Evolutionary conservation across 2,797 vertebrate genomes (phyloP).

Genomic region (Sparus aurata): DNA sequence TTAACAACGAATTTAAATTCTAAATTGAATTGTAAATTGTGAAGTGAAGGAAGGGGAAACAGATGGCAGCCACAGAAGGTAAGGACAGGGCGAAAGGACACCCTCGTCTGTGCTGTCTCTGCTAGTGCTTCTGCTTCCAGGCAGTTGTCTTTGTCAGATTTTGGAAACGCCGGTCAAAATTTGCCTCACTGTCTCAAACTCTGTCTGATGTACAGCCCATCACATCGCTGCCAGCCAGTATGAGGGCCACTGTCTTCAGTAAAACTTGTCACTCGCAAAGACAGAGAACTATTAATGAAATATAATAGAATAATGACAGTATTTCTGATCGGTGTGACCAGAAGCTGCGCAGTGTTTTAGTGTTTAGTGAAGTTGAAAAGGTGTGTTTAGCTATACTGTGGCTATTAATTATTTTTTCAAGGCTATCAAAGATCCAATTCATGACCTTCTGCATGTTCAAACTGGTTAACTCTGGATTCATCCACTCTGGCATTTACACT

Average conservation of each 20-base stretch:
- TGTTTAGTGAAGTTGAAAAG: neutral
- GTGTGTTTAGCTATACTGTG: neutral
- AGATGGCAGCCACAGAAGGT: constrained; percentile 83
- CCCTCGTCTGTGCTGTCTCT: constrained; percentile 55
- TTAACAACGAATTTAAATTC: constrained; percentile 71
- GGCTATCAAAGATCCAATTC: neutral
- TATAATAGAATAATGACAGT: neutral
- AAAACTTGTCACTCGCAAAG: neutral
- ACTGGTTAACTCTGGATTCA: neutral
- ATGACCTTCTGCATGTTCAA: neutral
- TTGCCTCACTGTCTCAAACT: neutral
- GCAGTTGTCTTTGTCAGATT: constrained; percentile 37
- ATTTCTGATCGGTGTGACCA: neutral
- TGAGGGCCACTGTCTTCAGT: neutral
- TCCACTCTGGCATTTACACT: neutral
- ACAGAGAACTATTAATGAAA: neutral
- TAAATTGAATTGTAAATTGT: constrained; percentile 72
- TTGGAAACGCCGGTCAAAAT: constrained; percentile 13
- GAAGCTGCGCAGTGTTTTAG: neutral
- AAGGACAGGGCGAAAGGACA: constrained; percentile 69
- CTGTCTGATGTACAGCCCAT: neutral
- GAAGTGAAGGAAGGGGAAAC: constrained; percentile 59
- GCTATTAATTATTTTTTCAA: neutral
- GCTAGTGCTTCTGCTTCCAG: constrained; percentile 25
- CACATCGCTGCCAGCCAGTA: neutral